These are phyloP conservation scores for Nothocercus nigrocapillus DNA, from an alignment of 2,113 vertebrate genomes.

Conservation along the genomic window DNA sequence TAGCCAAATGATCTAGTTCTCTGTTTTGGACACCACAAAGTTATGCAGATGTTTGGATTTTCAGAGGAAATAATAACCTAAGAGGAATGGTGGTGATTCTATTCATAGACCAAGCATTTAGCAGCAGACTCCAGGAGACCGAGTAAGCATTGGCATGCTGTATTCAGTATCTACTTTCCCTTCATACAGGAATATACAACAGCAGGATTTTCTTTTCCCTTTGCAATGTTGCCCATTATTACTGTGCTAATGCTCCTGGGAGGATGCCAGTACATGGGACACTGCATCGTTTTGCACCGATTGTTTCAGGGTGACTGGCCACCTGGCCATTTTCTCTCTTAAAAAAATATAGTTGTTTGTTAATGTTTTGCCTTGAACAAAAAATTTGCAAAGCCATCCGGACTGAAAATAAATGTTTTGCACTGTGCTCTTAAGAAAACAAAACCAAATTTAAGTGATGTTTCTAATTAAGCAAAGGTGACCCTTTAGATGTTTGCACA, in stretches of 20 bases:
- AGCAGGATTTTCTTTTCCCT: neutral
- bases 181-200: neutral
- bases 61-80: neutral
- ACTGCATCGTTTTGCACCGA: neutral
- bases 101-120: neutral
- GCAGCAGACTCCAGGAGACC: neutral
- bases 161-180: neutral
- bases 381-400: neutral
- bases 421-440: neutral
- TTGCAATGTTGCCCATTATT: neutral
- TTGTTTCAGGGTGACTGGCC: neutral
- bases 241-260: neutral
- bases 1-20: neutral
- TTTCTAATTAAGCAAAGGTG: slow-evolving; percentile 1
- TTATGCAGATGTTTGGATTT: neutral
- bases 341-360: neutral
- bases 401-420: neutral
- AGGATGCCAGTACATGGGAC: neutral
- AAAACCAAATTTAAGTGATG: neutral
- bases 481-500: neutral
- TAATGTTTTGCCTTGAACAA: neutral
- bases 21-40: neutral
- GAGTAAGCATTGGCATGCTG: neutral
- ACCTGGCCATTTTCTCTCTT: neutral
- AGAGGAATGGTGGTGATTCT: neutral